Percentiles rank a stretch among this genome's conserved stretches.
phyloP scores from a whole-genome alignment of 1,140 invertebrate genomes.

The Mylabris phalerata region DNA sequence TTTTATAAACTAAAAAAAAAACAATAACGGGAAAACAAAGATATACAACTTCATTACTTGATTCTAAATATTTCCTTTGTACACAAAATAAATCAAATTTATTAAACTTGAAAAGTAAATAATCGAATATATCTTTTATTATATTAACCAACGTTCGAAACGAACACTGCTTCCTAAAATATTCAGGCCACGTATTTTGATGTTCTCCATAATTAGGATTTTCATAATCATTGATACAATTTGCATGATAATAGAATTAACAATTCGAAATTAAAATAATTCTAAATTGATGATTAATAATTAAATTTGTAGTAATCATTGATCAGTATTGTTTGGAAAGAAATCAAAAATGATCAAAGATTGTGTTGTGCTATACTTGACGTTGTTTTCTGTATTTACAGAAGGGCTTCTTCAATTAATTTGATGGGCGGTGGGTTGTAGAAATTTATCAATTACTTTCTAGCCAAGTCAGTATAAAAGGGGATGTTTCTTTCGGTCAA shows the following conservation, averaged over 20 bases:
- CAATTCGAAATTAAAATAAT: too few species aligned
- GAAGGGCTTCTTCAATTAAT: constrained; percentile 24
- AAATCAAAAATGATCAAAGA: background rate
- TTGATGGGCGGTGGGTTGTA: constrained; percentile 16
- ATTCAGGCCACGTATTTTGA: too few species aligned
- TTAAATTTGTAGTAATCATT: too few species aligned
- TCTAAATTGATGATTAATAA: too few species aligned
- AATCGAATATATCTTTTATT: too few species aligned
- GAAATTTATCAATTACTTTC: constrained; percentile 11
- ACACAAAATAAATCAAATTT: constrained; percentile 11
- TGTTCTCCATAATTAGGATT: too few species aligned
- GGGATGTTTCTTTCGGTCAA: constrained; percentile 3
- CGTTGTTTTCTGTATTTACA: constrained; percentile 17
- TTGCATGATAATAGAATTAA: too few species aligned
- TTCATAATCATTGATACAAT: too few species aligned
- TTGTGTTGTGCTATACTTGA: background rate
- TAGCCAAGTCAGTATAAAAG: constrained; percentile 6
- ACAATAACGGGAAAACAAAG: constrained; percentile 8
- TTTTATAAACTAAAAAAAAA: background rate
- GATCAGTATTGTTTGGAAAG: too few species aligned
- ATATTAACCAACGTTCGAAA: too few species aligned
- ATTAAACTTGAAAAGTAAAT: too few species aligned
- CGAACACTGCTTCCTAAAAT: too few species aligned
- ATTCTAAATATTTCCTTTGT: constrained; percentile 12
- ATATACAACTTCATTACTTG: constrained; percentile 7